Conservation (phyloP, 1,140 invertebrate species). For the Manduca sexta region DNA sequence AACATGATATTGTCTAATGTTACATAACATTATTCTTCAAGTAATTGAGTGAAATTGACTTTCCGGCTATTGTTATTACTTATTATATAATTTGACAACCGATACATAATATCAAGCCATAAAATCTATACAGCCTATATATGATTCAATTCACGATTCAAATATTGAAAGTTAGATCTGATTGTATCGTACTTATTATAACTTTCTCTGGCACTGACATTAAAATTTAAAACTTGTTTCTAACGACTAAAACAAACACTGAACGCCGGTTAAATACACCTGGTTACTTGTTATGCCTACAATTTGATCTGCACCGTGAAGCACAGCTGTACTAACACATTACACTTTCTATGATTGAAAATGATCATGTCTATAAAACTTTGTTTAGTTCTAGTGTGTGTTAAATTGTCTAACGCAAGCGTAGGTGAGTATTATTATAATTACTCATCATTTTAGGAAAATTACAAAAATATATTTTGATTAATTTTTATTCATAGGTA, state of each 20-base stretch:
- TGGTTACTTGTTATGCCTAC: constrained; percentile 39
- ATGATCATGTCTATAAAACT: constrained; percentile 6
- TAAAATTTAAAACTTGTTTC: constrained; percentile 71
- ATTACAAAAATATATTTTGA: no score
- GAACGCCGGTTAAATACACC: constrained; percentile 59
- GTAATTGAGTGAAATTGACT: no score
- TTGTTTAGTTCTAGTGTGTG: constrained; percentile 3
- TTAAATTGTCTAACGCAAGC: not conserved
- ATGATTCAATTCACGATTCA: constrained; percentile 33
- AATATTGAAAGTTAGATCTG: constrained; percentile 44
- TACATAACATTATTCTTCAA: no score
- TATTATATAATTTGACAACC: no score
- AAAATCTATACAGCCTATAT: not conserved
- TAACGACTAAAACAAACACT: constrained; percentile 46
- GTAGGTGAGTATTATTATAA: constrained; percentile 10
- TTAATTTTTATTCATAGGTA: constrained; percentile 33
- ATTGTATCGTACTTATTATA: constrained; percentile 36
- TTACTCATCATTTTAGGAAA: no score
- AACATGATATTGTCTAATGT: no score
- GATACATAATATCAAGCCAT: no score
- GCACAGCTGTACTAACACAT: constrained; percentile 15
- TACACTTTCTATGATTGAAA: not conserved
- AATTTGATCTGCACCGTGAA: constrained; percentile 47
- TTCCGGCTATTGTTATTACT: no score
- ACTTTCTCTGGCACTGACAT: constrained; percentile 58